Evolutionary conservation across 2,888 invertebrate species (phyloP).

Genomic region (Tubulanus polymorphus): DNA sequence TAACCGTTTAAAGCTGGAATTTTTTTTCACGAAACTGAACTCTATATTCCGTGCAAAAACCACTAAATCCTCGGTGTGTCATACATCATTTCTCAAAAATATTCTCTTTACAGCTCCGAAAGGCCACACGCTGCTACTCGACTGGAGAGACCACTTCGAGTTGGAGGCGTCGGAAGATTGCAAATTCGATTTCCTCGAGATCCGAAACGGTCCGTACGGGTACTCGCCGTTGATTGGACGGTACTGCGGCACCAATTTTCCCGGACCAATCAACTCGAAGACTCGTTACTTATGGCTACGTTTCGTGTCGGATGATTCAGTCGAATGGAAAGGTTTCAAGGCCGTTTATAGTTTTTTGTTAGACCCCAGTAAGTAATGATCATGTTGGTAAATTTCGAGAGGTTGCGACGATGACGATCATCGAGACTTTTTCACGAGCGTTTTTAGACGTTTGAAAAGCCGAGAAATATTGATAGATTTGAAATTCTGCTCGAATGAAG

Average conservation of each 20-base stretch:
- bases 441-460: conserved; percentile 2
- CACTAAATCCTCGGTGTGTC: too few species aligned
- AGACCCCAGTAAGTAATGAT: not conserved
- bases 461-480: too few species aligned
- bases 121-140: conserved; percentile 62
- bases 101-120: conserved; percentile 46
- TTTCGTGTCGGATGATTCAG: conserved; percentile 76
- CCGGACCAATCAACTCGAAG: conserved; percentile 69
- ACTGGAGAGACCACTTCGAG: conserved; percentile 75
- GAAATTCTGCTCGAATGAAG: too few species aligned
- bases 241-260: conserved; percentile 70
- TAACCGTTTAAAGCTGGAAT: too few species aligned
- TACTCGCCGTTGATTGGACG: conserved; percentile 55
- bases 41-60: too few species aligned
- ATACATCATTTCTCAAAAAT: not conserved
- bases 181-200: conserved; percentile 75
- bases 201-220: conserved; percentile 72
- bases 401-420: not conserved
- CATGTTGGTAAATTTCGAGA: not conserved
- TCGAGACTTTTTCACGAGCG: not conserved
- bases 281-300: conserved; percentile 73
- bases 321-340: conserved; percentile 74
- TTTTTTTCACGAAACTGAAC: too few species aligned
- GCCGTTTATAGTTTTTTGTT: conserved; percentile 63
- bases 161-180: conserved; percentile 68